These are phyloP conservation scores for Gymnoscopelus microlampas DNA, from an alignment of 2,797 vertebrate genomes.

Conservation along the genomic window DNA sequence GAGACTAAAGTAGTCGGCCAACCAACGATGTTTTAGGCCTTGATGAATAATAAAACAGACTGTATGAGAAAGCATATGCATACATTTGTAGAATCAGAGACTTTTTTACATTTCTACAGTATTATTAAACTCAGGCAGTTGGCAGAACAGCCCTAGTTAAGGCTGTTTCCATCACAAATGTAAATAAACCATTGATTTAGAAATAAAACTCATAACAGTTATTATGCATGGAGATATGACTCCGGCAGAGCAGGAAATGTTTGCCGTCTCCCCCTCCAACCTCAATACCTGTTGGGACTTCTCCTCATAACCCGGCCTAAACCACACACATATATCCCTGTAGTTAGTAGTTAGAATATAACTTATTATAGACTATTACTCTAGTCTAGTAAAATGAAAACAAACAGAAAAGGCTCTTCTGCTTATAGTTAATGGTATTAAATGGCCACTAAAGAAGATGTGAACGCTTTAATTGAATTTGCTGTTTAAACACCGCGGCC, in stretches of 20 bases:
- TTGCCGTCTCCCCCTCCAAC: not conserved
- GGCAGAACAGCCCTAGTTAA: not conserved
- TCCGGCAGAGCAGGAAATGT: slow-evolving; percentile 7
- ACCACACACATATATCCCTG: not conserved
- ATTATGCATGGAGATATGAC: not conserved
- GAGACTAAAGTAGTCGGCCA: not conserved
- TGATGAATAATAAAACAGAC: not conserved
- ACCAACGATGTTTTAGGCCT: not conserved
- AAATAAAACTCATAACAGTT: not conserved
- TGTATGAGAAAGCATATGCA: not conserved
- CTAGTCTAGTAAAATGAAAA: too few relatives aligned
- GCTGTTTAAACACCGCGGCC: not conserved
- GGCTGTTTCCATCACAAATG: not conserved
- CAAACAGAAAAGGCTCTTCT: not conserved
- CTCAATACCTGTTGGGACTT: slow-evolving; percentile 1
- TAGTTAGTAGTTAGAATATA: too few relatives aligned
- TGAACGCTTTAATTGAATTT: not conserved
- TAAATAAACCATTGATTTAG: not conserved
- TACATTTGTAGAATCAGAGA: not conserved
- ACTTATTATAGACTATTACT: too few relatives aligned
- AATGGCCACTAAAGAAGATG: not conserved
- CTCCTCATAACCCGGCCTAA: not conserved
- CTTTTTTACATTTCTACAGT: not conserved
- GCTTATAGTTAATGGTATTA: not conserved
- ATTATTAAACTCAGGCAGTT: not conserved